Conservation (phyloP, 2,113 vertebrate species). For the Plestiodon gilberti region DNA sequence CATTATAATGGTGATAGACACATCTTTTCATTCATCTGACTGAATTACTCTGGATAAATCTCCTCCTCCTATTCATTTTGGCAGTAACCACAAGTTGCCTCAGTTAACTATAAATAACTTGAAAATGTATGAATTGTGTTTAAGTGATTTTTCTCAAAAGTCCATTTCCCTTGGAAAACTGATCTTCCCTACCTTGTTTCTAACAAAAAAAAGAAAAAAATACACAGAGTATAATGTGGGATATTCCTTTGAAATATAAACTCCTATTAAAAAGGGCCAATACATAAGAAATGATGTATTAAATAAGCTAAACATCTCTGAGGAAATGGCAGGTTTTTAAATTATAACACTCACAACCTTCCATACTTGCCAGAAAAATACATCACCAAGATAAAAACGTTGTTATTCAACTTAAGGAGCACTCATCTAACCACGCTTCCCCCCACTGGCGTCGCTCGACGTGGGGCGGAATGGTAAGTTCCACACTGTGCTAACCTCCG, state of each 20-base stretch:
- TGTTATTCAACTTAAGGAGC: not conserved
- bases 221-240: not conserved
- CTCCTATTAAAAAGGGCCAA: constrained; percentile 1
- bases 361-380: constrained; percentile 25
- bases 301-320: constrained; percentile 28
- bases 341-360: constrained; percentile 24
- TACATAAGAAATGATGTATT: not conserved
- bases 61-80: constrained; percentile 58
- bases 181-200: constrained; percentile 15
- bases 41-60: constrained; percentile 66
- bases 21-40: constrained; percentile 67
- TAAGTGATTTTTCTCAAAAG: constrained; percentile 60
- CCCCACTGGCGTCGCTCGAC: too few species aligned
- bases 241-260: constrained; percentile 16
- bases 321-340: constrained; percentile 18
- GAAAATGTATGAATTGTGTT: constrained; percentile 26
- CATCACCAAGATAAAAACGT: not conserved
- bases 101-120: too few species aligned
- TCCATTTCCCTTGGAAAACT: not conserved
- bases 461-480: too few species aligned
- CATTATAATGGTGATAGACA: constrained; percentile 51
- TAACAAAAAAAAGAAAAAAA: not conserved
- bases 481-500: too few species aligned
- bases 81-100: constrained; percentile 27
- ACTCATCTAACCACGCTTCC: not conserved